Conservation (phyloP, 2,113 vertebrate genomes). For the Castor canadensis region DNA sequence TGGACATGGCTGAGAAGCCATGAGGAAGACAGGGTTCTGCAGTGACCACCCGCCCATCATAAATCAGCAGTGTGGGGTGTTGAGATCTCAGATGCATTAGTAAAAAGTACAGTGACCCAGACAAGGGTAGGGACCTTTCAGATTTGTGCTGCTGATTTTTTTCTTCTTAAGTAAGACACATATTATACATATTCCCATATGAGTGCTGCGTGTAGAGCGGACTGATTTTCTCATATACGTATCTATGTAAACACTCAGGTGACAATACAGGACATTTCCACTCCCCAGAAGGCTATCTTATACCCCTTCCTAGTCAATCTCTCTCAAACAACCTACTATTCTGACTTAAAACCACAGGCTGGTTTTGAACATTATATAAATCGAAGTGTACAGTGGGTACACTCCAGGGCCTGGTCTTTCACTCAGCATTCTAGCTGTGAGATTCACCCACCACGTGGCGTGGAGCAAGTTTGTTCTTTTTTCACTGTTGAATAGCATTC, state of each 20-base stretch:
- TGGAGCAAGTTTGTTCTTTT: background rate
- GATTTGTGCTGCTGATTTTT: background rate
- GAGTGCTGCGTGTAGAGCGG: background rate
- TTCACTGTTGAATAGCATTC: background rate
- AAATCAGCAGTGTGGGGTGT: background rate
- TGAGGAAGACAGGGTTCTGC: background rate
- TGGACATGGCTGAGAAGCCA: background rate
- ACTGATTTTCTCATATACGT: background rate
- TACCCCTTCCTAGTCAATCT: background rate
- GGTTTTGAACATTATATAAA: background rate
- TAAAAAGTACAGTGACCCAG: background rate
- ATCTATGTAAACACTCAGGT: background rate
- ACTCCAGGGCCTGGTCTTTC: background rate
- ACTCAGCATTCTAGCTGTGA: background rate
- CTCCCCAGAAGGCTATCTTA: background rate
- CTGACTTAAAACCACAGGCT: background rate
- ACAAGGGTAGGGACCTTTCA: rapidly evolving
- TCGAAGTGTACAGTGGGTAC: background rate
- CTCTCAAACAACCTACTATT: background rate
- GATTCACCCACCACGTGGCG: background rate
- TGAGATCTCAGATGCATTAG: background rate
- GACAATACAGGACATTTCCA: background rate
- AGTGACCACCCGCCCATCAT: background rate
- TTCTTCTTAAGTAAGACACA: background rate
- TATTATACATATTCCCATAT: background rate